Evolutionary conservation across 2,888 invertebrate species (phyloP), one percentile per base, ranked within the genome.

Genomic region (Perizoma flavofasciatum): DNA sequence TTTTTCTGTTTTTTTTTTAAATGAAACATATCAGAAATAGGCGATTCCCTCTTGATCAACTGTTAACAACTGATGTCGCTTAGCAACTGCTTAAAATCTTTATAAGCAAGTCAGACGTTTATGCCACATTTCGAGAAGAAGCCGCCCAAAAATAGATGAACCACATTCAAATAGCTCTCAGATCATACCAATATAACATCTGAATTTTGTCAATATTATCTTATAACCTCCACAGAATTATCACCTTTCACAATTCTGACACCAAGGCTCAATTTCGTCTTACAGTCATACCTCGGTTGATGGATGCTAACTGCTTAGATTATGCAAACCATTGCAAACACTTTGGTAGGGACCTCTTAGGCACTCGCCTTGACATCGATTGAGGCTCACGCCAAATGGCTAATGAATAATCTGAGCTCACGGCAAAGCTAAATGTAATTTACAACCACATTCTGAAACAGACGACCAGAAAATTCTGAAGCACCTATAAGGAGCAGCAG

Each of bases 291-390:
- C 41, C 35, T 41, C n/a, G 6, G 22, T 7, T 43, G 9, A 33
- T 22, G 6, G 33, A 47, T 8, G 10, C 50, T 41, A 49, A 49
- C 49, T 57, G 55, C 41, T 63, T 55, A 55, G 59, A 59, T 55
- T 63, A 63, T 59, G 63, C 63, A 56, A 63, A 59, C 59, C 52
- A 56, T 55, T 43, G 53, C 52, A 55, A 63, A 63, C 56, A 59
- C 61, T 57, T 50, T 52, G 41, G 51, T 6, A 45, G 46, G 41
- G 41, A 41, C 50, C 55, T 55, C 56, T 50, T 41, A 53, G 47
- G 41, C 58, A 32, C 43, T 43, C 45, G 52, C 55, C 50, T 59
- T 53, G 53, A 56, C 59, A 52, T 55, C 58, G 55, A 49, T 56
- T 56, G 40, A 49, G 52, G 49, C 44, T 57, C 49, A 34, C n/a